These are phyloP conservation scores for Alsophila aescularia DNA, from an alignment of 2,888 invertebrate genomes.

Conservation along the genomic window DNA sequence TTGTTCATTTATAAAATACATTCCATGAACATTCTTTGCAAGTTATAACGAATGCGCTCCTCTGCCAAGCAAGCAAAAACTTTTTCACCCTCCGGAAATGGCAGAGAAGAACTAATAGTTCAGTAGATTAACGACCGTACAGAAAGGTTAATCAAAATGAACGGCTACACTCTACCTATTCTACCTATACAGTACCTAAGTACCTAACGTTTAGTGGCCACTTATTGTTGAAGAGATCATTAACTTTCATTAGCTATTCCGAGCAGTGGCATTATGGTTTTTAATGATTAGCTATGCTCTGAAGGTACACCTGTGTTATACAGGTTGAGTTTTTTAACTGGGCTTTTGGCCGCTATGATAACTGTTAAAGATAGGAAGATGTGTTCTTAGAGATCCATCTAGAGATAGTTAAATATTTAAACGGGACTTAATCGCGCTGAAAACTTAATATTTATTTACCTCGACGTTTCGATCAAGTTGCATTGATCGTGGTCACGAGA, in stretches of 20 bases:
- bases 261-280: background rate
- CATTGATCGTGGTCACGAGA: too few relatives aligned
- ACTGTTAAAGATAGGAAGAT: too few relatives aligned
- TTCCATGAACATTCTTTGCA: background rate
- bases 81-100: slow-evolving; percentile 3
- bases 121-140: slow-evolving; percentile 13
- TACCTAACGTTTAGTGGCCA: background rate
- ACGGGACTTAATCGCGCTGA: too few relatives aligned
- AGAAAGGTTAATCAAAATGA: slow-evolving; percentile 19
- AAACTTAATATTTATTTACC: too few relatives aligned
- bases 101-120: too few relatives aligned
- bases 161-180: slow-evolving; percentile 4
- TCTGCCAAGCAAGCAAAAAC: background rate
- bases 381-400: too few relatives aligned
- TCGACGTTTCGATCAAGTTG: too few relatives aligned
- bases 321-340: too few relatives aligned
- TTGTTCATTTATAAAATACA: too few relatives aligned
- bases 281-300: background rate
- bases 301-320: too few relatives aligned
- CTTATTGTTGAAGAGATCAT: slow-evolving; percentile 16
- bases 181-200: background rate
- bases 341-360: too few relatives aligned
- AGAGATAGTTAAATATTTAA: too few relatives aligned
- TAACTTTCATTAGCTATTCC: slow-evolving; percentile 13
- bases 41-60: background rate